A percentile compares a stretch with the other conserved stretches of the same genome.
These are phyloP conservation scores for Diarsia dahlii DNA, from an alignment of 2,888 invertebrate species.

Conservation along the genomic window DNA sequence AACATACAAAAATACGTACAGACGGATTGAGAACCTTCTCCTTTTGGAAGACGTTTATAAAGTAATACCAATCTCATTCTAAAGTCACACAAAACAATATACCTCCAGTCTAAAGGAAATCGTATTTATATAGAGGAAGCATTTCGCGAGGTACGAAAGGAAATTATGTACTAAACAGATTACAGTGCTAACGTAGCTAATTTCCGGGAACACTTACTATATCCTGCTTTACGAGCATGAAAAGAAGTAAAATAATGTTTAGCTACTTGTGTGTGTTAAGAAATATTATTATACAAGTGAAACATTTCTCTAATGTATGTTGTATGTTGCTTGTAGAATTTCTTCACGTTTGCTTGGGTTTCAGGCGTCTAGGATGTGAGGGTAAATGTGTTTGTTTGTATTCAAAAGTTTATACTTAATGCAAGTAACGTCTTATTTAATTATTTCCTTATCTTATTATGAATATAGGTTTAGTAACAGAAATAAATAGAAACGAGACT, in stretches of 20 bases:
- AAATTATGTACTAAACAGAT: conserved; percentile 86
- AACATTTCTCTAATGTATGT: conserved; percentile 4
- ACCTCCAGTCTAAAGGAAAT: conserved; percentile 73
- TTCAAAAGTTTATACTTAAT: background rate
- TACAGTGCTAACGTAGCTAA: conserved; percentile 83
- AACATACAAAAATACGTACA: too few relatives aligned
- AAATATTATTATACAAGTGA: conserved; percentile 17
- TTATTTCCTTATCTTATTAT: background rate
- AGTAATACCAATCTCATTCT: background rate
- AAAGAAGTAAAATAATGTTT: conserved; percentile 56
- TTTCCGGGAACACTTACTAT: conserved; percentile 81
- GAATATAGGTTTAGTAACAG: background rate
- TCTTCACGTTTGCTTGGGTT: background rate
- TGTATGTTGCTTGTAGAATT: background rate
- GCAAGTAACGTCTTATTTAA: background rate
- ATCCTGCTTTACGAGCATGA: conserved; percentile 60
- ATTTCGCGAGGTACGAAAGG: conserved; percentile 74
- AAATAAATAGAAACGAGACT: background rate
- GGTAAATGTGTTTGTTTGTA: background rate
- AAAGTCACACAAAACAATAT: conserved; percentile 46
- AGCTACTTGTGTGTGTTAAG: conserved; percentile 19
- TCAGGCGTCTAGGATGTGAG: background rate
- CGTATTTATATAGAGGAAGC: conserved; percentile 72
- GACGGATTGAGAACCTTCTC: too few relatives aligned
- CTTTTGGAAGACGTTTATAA: background rate